Evolutionary conservation across 2,888 invertebrate species (phyloP), one percentile per base, ranked within the genome.

Genomic region (Oeneis ivallda): DNA sequence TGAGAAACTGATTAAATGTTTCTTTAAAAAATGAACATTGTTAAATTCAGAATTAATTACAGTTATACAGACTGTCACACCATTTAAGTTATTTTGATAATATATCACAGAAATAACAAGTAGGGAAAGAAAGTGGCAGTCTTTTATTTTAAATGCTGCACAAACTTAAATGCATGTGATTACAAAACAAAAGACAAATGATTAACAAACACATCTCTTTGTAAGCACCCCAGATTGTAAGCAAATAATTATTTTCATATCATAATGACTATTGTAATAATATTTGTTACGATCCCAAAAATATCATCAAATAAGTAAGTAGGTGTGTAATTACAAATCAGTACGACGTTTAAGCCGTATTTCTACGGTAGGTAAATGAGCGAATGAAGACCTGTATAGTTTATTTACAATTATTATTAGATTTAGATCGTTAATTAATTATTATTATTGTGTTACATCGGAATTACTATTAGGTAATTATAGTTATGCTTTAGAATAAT

Each of bases 51-150:
- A 52, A 41, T 49, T 47, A 37, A 15, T 64, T 64, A 62, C 32
- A 59, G 52, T 54, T 59, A 49, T 64, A 67, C 66, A 67, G 64
- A 69, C 66, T 63, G 62, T 64, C 65, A 67, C 47, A 63, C 50
- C 67, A 60, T 59, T 37, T 37, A 50, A 58, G 2, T 60, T 53
- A 61, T 41, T 32, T 54, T 39, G 13, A 19, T 56, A 47, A 17
- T 60, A 52, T 68, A 84, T 82, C 83, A 84, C 83, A 84, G 82
- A 80, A 81, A 71, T 76, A 74, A 79, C 70, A 75, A 77, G 76
- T 71, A 75, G 67, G 69, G 67, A 77, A 79, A 76, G 66, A 15
- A 64, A 78, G 75, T 59, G 69, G 76, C 77, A 82, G 80, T 79
- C 78, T 80, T 77, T 72, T 34, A 26, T 26, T n/a, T 2, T 39